Conservation (phyloP, 2,113 vertebrate genomes). For the Psephotus haematonotus region DNA sequence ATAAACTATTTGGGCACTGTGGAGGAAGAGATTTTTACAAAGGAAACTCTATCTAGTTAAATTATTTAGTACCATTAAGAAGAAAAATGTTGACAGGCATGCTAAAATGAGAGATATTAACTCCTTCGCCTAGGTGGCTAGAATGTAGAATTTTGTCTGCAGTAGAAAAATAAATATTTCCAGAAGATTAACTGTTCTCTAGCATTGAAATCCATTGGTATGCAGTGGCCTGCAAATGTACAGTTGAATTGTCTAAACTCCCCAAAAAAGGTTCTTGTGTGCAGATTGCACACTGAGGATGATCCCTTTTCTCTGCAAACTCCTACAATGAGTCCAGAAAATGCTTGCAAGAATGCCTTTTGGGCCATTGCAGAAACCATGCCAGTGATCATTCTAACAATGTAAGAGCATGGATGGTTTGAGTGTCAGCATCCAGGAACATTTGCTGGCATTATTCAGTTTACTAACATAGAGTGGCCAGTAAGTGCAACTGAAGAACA, state of each 20-base stretch:
- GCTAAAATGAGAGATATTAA: not conserved
- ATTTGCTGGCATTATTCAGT: not conserved
- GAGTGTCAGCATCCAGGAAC: not conserved
- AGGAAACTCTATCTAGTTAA: not conserved
- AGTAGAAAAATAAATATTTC: not conserved
- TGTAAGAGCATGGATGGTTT: not conserved
- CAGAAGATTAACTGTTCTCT: not conserved
- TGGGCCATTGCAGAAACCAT: not conserved
- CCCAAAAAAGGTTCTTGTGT: not conserved
- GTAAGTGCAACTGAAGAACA: not conserved
- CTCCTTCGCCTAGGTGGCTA: not conserved
- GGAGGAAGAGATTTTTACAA: not conserved
- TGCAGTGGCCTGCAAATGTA: not conserved
- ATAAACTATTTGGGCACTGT: not conserved
- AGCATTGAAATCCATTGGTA: not conserved
- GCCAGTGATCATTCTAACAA: not conserved
- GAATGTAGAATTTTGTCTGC: not conserved
- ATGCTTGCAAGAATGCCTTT: not conserved
- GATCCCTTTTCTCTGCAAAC: not conserved
- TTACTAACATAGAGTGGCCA: not conserved
- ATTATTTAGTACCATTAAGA: not conserved
- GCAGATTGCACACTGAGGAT: not conserved
- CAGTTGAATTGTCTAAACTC: not conserved
- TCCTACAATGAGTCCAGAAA: not conserved
- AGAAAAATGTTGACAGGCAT: not conserved